A percentile compares a stretch with the other conserved stretches of the same genome.
Conservation (phyloP, 2,797 vertebrate genomes). For the Megaceryle alcyon region DNA sequence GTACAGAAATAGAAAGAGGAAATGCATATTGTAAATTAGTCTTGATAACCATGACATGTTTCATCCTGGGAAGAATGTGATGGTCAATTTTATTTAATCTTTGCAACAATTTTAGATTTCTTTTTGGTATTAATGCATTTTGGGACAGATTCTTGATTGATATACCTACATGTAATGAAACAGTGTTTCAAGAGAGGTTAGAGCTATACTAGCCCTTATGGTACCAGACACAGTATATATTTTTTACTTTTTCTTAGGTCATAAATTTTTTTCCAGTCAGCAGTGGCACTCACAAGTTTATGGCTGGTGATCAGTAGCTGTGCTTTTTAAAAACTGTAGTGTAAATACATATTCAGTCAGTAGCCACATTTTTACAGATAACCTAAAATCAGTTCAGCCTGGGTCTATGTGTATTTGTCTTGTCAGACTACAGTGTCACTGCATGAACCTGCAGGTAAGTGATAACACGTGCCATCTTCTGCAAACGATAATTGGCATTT, state of each 20-base stretch:
- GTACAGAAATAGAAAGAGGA: conserved; percentile 28
- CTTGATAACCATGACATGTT: neutral
- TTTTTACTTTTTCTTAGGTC: neutral
- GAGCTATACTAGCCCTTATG: neutral
- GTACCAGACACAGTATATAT: neutral
- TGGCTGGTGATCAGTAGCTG: neutral
- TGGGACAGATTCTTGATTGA: neutral
- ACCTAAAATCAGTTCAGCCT: neutral
- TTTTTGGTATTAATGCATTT: neutral
- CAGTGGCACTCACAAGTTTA: neutral
- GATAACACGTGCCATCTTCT: neutral
- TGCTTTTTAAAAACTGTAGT: neutral
- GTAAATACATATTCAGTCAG: neutral
- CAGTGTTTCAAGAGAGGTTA: neutral
- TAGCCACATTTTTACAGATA: neutral
- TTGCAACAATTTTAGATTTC: neutral
- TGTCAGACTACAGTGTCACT: neutral
- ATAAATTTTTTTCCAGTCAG: neutral
- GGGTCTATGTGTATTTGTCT: neutral
- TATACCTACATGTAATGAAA: neutral
- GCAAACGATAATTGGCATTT: neutral
- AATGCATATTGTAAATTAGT: conserved; percentile 5
- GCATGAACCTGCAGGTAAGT: neutral
- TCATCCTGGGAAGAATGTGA: neutral
- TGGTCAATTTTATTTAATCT: neutral